phyloP scores from a whole-genome alignment of 2,888 invertebrate species.

The Athripsodes cinereus region DNA sequence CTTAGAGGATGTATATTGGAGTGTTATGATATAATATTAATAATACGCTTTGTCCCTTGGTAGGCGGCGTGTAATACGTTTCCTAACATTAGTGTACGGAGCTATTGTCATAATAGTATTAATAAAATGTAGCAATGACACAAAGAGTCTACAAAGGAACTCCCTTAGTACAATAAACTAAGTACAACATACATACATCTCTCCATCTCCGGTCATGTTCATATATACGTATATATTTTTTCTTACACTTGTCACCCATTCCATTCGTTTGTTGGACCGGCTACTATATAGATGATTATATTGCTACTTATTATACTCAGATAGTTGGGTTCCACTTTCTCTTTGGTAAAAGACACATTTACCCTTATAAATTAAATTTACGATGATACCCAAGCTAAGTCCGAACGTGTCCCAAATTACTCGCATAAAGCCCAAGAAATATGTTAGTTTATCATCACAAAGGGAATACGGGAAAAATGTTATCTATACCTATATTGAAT shows the following conservation, averaged over 20 bases:
- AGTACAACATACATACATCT: no score
- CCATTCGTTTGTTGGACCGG: neutral
- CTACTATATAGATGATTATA: no score
- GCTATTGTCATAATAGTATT: neutral
- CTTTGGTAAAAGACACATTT: conserved; percentile 14
- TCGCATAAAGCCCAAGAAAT: conserved; percentile 2
- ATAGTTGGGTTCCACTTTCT: neutral
- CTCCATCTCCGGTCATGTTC: no score
- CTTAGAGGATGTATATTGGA: no score
- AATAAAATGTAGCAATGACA: neutral
- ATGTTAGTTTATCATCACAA: conserved; percentile 5
- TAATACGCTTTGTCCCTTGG: no score
- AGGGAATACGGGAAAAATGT: neutral
- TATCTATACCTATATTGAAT: neutral
- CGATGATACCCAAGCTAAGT: conserved; percentile 10
- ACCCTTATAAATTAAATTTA: conserved; percentile 18
- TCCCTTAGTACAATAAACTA: neutral
- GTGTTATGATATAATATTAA: no score
- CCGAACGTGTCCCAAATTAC: conserved; percentile 5
- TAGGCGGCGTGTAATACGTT: no score
- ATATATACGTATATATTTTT: neutral
- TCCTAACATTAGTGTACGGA: neutral
- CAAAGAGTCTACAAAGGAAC: neutral
- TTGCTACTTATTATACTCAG: no score
- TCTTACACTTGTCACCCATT: neutral